Evolutionary conservation across 2,797 vertebrate species (phyloP).

Genomic region (Pipistrellus kuhlii): DNA sequence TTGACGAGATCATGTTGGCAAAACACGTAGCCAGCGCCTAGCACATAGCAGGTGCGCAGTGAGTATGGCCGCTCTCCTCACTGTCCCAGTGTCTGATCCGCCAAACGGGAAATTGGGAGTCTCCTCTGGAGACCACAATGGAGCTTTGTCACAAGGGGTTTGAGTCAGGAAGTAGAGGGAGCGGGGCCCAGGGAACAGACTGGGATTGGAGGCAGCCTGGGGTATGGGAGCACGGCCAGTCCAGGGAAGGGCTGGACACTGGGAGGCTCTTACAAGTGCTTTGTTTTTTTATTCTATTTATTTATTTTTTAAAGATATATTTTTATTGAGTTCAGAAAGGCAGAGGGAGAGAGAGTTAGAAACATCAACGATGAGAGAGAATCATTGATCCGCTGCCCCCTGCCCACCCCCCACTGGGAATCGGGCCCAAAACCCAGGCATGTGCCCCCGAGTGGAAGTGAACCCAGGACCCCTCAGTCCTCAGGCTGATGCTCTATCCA

Average conservation of each 20-base stretch:
- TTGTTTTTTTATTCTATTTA: neutral
- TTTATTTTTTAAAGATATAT: too few species aligned
- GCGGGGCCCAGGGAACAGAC: neutral
- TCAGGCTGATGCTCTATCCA: too few species aligned
- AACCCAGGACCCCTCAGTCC: too few species aligned
- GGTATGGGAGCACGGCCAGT: neutral
- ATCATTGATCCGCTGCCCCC: too few species aligned
- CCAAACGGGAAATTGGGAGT: neutral
- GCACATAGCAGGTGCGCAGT: neutral
- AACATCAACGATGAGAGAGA: too few species aligned
- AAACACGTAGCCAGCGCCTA: too few species aligned
- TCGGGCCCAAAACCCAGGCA: too few species aligned
- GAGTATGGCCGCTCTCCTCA: neutral
- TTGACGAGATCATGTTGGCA: too few species aligned
- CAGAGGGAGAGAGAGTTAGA: too few species aligned
- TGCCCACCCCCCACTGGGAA: too few species aligned
- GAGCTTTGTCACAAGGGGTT: neutral
- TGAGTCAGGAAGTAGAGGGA: neutral
- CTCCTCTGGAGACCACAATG: neutral
- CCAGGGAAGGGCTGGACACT: neutral
- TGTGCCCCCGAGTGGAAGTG: too few species aligned
- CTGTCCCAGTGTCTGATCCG: neutral
- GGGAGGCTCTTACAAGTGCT: neutral
- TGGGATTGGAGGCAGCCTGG: neutral
- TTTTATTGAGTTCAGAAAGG: too few species aligned